phyloP scores from a whole-genome alignment of 2,113 vertebrate genomes.

The Neofelis nebulosa region DNA sequence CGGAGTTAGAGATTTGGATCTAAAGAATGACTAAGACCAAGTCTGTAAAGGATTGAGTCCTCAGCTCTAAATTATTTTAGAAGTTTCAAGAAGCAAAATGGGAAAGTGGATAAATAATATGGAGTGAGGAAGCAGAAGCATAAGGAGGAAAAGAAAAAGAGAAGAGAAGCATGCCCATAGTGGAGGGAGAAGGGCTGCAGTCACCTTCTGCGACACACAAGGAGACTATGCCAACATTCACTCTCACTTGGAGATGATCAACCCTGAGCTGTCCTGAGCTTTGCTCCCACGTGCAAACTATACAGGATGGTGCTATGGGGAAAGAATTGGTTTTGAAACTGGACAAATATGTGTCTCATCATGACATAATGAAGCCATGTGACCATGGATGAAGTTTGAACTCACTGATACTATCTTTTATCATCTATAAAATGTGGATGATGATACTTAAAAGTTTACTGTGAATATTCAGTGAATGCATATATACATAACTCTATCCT shows the following conservation, averaged over 20 bases:
- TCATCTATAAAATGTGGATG: background rate
- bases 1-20: background rate
- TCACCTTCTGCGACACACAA: too few species aligned
- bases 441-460: background rate
- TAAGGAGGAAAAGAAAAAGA: background rate
- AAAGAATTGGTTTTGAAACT: background rate
- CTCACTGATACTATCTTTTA: background rate
- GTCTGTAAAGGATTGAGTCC: background rate
- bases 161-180: background rate
- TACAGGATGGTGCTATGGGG: background rate
- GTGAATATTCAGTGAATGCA: background rate
- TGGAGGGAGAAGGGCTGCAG: background rate
- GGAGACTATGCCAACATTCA: background rate
- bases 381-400: background rate
- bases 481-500: background rate
- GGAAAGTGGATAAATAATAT: background rate
- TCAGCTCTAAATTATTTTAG: background rate
- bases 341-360: background rate
- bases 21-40: background rate
- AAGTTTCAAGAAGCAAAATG: background rate
- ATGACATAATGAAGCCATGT: background rate
- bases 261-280: background rate
- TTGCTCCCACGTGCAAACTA: background rate
- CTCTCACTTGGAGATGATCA: background rate
- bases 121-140: background rate